Base-by-base conservation (phyloP, 2,113 vertebrate species). In the Ochotona curzoniae region DNA sequence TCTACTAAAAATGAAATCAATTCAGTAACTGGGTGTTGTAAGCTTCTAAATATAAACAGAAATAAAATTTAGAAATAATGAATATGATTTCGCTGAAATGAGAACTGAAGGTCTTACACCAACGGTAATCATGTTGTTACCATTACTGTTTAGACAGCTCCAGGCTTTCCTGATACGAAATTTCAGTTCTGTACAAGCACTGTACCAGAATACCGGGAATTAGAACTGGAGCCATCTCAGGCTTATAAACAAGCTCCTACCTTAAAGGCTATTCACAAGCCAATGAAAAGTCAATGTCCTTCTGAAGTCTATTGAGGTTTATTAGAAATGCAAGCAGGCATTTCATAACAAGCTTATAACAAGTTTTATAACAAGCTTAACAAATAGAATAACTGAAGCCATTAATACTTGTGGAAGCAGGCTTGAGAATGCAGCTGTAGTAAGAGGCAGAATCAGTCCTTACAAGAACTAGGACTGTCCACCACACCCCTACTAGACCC, bases 301-400 rank as follows among this genome's bases (percentile, higher is more conserved):
- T 81, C 13, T 5, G 69, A 93, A 86, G 57, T 76, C 88, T 94
- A 71, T 26, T 80, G 84, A 79, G 30, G 14, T 90, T 49, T 82
- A 67, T 51, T 64, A 92, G 80, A 69, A 82, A 73, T 25, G 21
- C 61, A 92, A 64, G 86, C 23, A 86, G 66, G 23, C 78, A 60
- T 82, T 96, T 83, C 83, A 25, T 61, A 83, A 89, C 51, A 91
- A 60, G 8, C 60, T 64, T 70, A 83, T 44, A 44, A 44, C 38
- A 83, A 60, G 11, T 82, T 96, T 83, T 87, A 25, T 61, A 83
- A 89, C 51, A 91, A 60, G 8, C 60, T 60, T 70, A 83, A 75
- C 89, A 93, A 91, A 83, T 15, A 81, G 93, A 94, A 87, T 54
- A 88, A 85, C 54, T 14, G 60, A 90, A 26, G 20, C 54, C 83